phyloP scores from a whole-genome alignment of 2,888 invertebrate genomes.

The Tortricodes alternella region DNA sequence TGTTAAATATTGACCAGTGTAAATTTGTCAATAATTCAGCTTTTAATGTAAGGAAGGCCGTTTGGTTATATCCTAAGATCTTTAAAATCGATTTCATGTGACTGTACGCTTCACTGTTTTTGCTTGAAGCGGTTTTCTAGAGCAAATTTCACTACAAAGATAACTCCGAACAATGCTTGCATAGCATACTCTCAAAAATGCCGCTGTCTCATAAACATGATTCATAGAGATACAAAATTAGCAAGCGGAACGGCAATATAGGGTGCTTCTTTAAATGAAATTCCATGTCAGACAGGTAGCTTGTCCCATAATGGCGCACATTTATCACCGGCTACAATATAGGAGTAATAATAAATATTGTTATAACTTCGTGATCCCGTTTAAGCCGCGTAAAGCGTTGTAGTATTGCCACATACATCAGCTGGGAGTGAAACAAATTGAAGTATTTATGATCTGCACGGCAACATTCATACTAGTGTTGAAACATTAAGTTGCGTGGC shows the following conservation, averaged over 20 bases:
- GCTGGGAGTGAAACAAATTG: slow-evolving; percentile 25
- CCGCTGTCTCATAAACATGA: slow-evolving; percentile 67
- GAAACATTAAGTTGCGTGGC: neutral
- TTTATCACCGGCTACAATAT: slow-evolving; percentile 71
- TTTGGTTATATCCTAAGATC: too few relatives aligned
- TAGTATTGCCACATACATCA: slow-evolving; percentile 22
- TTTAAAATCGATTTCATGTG: too few relatives aligned
- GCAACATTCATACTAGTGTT: neutral
- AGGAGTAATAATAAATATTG: slow-evolving; percentile 68
- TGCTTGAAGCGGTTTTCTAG: slow-evolving; percentile 25
- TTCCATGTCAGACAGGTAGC: slow-evolving; percentile 64
- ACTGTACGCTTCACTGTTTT: neutral
- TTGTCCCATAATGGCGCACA: slow-evolving; percentile 57
- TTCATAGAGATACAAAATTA: slow-evolving; percentile 69
- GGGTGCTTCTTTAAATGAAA: slow-evolving; percentile 75
- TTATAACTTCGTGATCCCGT: slow-evolving; percentile 57
- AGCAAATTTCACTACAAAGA: slow-evolving; percentile 18
- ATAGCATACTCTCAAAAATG: slow-evolving; percentile 52
- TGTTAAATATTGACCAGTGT: neutral
- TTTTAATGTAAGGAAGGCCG: too few relatives aligned
- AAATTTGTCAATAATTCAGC: too few relatives aligned
- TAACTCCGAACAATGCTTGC: slow-evolving; percentile 18
- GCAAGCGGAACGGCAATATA: slow-evolving; percentile 58
- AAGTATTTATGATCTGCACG: slow-evolving; percentile 24
- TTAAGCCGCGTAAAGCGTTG: slow-evolving; percentile 35